These are phyloP conservation scores for Hirtodrosophila trivittata DNA, from an alignment of 2,888 invertebrate species.

Conservation along the genomic window DNA sequence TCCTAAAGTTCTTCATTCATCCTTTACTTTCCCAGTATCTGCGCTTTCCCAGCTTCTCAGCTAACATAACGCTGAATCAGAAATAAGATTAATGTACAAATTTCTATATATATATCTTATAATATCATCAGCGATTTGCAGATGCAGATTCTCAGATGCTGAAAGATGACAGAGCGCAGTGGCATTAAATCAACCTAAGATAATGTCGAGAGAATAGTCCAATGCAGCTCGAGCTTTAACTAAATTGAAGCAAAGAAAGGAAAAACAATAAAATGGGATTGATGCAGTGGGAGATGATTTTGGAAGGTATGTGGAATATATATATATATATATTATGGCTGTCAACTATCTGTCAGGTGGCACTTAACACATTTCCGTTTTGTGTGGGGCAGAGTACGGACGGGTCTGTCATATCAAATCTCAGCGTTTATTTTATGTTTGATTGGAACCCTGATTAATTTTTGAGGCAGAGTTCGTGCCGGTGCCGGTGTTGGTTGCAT, in stretches of 20 bases:
- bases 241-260: slow-evolving; percentile 12
- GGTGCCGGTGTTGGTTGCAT: slow-evolving; percentile 10
- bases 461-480: slow-evolving; percentile 19
- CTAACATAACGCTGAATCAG: too few relatives aligned
- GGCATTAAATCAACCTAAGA: too few relatives aligned
- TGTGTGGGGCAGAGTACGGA: neutral
- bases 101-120: too few relatives aligned
- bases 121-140: too few relatives aligned
- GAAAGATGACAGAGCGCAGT: too few relatives aligned
- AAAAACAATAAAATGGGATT: slow-evolving; percentile 25
- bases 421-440: slow-evolving; percentile 72
- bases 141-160: too few relatives aligned
- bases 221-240: neutral
- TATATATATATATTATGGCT: slow-evolving; percentile 23
- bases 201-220: too few relatives aligned
- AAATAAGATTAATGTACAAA: too few relatives aligned
- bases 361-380: slow-evolving; percentile 59
- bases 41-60: too few relatives aligned
- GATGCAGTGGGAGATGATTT: slow-evolving; percentile 1
- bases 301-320: slow-evolving; percentile 1
- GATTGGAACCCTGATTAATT: slow-evolving; percentile 79
- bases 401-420: slow-evolving; percentile 62
- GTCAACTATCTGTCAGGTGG: slow-evolving; percentile 40
- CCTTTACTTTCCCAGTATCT: too few relatives aligned
- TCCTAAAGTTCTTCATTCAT: too few relatives aligned